phyloP scores from a whole-genome alignment of 2,113 vertebrate species.

The Tragelaphus buxtoni region DNA sequence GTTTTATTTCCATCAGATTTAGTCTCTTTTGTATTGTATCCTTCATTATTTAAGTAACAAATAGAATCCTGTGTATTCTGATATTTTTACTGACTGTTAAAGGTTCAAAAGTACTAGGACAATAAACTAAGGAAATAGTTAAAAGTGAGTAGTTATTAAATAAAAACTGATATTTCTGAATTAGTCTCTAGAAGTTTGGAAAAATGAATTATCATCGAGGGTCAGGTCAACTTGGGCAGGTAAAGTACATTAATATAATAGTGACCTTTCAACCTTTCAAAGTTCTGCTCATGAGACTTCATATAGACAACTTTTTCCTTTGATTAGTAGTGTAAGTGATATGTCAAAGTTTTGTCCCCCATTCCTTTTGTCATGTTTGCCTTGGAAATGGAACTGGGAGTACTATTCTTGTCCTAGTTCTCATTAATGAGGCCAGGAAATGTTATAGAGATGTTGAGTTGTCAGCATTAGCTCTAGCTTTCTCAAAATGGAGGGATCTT shows the following conservation, averaged over 20 bases:
- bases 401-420: background rate
- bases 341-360: background rate
- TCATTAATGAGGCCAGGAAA: background rate
- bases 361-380: background rate
- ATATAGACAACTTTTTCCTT: background rate
- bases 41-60: background rate
- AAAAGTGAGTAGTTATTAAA: background rate
- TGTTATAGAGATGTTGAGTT: background rate
- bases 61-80: background rate
- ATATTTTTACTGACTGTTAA: conserved; percentile 17
- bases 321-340: background rate
- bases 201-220: background rate
- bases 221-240: background rate
- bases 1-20: background rate
- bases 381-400: background rate
- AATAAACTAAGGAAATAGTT: background rate
- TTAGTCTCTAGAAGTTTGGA: background rate
- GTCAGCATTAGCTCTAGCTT: background rate
- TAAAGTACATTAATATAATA: background rate
- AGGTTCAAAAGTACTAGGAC: background rate
- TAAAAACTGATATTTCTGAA: background rate
- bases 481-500: background rate
- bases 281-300: background rate
- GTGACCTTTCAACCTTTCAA: background rate
- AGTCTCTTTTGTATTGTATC: background rate